These are phyloP conservation scores for Toxonevra muliebris DNA, from an alignment of 2,888 invertebrate species.

Conservation along the genomic window DNA sequence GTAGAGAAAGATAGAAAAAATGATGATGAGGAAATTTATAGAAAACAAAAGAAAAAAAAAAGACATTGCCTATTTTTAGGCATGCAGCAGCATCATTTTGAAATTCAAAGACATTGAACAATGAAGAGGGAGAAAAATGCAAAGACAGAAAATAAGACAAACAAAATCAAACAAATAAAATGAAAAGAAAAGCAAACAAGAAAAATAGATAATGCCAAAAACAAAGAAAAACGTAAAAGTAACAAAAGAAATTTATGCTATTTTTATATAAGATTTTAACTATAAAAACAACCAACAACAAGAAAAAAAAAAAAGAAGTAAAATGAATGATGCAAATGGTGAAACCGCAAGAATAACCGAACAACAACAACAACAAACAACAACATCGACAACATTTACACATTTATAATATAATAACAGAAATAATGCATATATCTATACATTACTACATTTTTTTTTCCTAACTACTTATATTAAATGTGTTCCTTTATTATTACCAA, in stretches of 20 bases:
- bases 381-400: conserved; percentile 29
- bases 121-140: conserved; percentile 19
- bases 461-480: too few species aligned
- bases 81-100: neutral
- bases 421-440: too few species aligned
- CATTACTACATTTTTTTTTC: too few species aligned
- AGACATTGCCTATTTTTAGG: conserved; percentile 11
- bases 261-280: neutral
- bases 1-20: conserved; percentile 59
- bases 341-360: neutral
- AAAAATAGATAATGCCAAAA: neutral
- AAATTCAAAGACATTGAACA: conserved; percentile 20
- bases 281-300: neutral
- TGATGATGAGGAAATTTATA: conserved; percentile 10
- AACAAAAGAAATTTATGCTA: neutral
- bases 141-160: conserved; percentile 11
- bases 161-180: neutral
- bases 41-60: conserved; percentile 20
- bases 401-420: too few species aligned
- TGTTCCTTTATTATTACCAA: too few species aligned
- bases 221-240: neutral
- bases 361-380: conserved; percentile 24
- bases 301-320: neutral
- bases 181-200: neutral
- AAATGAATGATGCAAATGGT: conserved; percentile 4